Base-by-base conservation (phyloP, 2,797 vertebrate genomes). In the Pachyuromys duprasi region DNA sequence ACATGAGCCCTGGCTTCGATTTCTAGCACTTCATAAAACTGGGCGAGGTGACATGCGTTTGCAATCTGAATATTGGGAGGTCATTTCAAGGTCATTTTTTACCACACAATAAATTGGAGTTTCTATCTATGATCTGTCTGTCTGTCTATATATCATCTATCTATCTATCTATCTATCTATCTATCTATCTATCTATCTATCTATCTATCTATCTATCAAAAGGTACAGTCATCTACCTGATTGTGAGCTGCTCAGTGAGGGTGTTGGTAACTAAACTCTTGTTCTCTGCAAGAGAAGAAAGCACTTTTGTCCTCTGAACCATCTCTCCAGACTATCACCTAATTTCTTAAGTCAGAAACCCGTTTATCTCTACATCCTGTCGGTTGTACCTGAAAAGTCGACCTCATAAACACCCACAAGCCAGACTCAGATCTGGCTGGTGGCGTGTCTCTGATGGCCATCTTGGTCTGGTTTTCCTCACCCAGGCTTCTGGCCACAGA, bases 261-360 rank as follows among this genome's bases (percentile, higher is more conserved):
- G 49, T 28, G 14, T 55, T 70, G n/a, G 84, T 26, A 39, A 57
- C n/a, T 39, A 49, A 39, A 57, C 65, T 28, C 49, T 57, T 33
- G 14, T 57, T 31, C 67, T 72, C 49, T 86, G 49, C 28, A 67
- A n/a, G 42, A 65, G 39, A 15, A 36, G 45, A 14, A 6, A 17
- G 65, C 22, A 17, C 45, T 55, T 63, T 69, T 67, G 8, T 49
- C 31, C 31, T 24, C 65, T 36, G 33, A 9, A 2, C 22, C 8
- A 1, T 55, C 33, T 28, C 14, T 18, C 22, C 33, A 39, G 49
- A 36, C 65, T 22, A 7, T 1, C 22, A 12, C 82, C 36, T 78
- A 82, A 72, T 94, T 95, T 96, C 45, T 90, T 2, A 63, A 94
- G 45, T 60, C 90, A 89, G 55, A 94, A 91, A 36, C 39, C 55